Percentiles rank a stretch among this genome's conserved stretches.
Evolutionary conservation across 2,797 vertebrate genomes (phyloP).

Genomic region (Acanthis flammea): DNA sequence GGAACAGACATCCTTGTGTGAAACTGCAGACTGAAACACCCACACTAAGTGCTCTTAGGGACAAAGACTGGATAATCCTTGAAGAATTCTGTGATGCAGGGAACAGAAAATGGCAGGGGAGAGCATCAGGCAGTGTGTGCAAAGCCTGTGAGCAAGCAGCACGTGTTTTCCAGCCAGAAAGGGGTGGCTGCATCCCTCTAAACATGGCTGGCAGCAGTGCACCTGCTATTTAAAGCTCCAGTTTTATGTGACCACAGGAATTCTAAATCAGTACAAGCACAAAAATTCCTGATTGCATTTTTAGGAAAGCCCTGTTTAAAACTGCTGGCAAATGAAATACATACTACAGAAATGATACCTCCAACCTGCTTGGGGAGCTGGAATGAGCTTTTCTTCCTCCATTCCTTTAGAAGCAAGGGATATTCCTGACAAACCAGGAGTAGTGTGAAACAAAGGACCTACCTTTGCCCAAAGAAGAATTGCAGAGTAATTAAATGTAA

Average conservation of each 20-base stretch:
- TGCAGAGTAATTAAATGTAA: background rate
- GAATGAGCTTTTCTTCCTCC: background rate
- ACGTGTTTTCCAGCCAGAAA: background rate
- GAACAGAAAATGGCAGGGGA: background rate
- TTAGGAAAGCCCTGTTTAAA: background rate
- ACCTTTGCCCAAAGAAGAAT: background rate
- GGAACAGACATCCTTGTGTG: background rate
- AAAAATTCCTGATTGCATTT: background rate
- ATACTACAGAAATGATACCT: background rate
- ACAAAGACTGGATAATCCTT: background rate
- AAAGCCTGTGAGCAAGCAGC: background rate
- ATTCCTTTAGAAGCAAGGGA: background rate
- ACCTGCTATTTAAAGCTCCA: background rate
- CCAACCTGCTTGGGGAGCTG: background rate
- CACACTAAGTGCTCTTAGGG: background rate
- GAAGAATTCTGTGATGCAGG: background rate
- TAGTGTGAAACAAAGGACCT: background rate
- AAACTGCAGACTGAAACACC: background rate
- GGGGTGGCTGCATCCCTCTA: background rate
- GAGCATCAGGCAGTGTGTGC: background rate
- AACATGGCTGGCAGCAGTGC: background rate
- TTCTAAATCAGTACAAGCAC: background rate
- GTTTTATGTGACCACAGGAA: background rate
- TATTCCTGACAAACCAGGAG: background rate
- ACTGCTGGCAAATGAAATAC: background rate